Evolutionary conservation across 2,888 invertebrate genomes (phyloP).

Genomic region (Drosophila prostipennis): DNA sequence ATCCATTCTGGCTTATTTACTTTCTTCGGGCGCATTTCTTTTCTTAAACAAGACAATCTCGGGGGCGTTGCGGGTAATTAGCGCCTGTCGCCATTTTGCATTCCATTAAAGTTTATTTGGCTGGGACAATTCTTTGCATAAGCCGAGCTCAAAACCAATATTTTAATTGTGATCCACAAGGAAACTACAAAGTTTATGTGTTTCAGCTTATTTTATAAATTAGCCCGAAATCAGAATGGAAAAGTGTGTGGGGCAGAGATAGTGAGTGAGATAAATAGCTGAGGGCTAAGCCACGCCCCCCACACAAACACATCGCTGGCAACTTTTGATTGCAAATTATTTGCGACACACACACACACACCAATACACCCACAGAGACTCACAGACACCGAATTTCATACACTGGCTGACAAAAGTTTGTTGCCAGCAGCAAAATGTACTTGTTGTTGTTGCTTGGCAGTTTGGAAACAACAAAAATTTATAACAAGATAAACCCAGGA

Average conservation of each 20-base stretch:
- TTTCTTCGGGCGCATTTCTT: slow-evolving; percentile 15
- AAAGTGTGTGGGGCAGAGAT: neutral
- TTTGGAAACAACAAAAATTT: slow-evolving; percentile 59
- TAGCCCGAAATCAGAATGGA: slow-evolving; percentile 48
- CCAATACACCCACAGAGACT: slow-evolving; percentile 14
- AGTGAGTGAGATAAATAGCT: slow-evolving; percentile 27
- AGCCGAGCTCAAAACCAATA: slow-evolving; percentile 60
- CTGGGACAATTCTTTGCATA: slow-evolving; percentile 49
- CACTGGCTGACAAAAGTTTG: slow-evolving; percentile 58
- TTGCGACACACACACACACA: slow-evolving; percentile 57
- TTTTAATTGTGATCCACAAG: slow-evolving; percentile 58
- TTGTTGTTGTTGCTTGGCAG: slow-evolving; percentile 43
- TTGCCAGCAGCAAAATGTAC: slow-evolving; percentile 56
- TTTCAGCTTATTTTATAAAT: slow-evolving; percentile 69
- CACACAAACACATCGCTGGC: slow-evolving; percentile 36
- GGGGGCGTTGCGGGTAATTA: slow-evolving; percentile 30
- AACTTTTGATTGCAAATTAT: slow-evolving; percentile 78
- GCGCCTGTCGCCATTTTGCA: slow-evolving; percentile 53
- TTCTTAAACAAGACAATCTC: slow-evolving; percentile 21
- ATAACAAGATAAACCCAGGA: slow-evolving; percentile 58
- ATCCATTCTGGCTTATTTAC: slow-evolving; percentile 22
- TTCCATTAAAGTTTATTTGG: slow-evolving; percentile 58
- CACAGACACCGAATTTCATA: slow-evolving; percentile 32
- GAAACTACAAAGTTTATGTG: slow-evolving; percentile 11
- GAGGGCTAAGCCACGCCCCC: slow-evolving; percentile 41